A percentile compares a stretch with the other conserved stretches of the same genome.
Evolutionary conservation across 2,888 invertebrate species (phyloP).

Genomic region (Drosophila neutralis): DNA sequence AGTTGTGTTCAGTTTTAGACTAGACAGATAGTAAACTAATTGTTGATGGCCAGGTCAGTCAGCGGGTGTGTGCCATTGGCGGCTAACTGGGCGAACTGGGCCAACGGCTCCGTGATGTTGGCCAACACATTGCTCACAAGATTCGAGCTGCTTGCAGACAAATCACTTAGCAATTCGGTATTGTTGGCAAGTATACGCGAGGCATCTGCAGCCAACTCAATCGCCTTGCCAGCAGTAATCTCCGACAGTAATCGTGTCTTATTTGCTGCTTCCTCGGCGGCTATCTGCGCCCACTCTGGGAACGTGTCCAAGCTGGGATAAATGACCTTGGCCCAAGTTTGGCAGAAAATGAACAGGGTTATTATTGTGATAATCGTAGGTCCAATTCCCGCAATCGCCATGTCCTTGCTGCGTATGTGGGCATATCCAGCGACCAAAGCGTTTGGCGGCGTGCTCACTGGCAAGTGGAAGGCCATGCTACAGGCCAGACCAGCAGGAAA

Average conservation of each 20-base stretch:
- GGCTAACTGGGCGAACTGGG: conserved; percentile 2
- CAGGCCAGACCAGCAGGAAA: conserved; percentile 94
- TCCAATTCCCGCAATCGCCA: conserved; percentile 91
- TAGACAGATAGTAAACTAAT: conserved; percentile 54
- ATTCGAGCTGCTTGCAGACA: conserved; percentile 30
- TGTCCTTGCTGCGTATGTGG: conserved; percentile 91
- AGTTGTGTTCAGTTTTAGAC: conserved; percentile 32
- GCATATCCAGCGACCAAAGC: conserved; percentile 95
- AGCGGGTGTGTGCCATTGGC: conserved; percentile 46
- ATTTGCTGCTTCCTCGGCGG: conserved; percentile 37
- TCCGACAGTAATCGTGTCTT: conserved; percentile 8
- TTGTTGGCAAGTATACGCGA: conserved; percentile 35
- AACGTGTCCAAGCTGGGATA: conserved; percentile 87
- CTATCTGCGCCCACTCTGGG: conserved; percentile 87
- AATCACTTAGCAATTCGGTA: conserved; percentile 30
- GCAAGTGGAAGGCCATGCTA: conserved; percentile 96
- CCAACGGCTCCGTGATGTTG: conserved; percentile 26
- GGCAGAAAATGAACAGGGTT: conserved; percentile 89
- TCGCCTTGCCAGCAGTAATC: conserved; percentile 24
- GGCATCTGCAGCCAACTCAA: conserved; percentile 34
- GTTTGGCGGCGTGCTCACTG: conserved; percentile 97
- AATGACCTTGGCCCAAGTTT: conserved; percentile 90
- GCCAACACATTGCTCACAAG: conserved; percentile 21
- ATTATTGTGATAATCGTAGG: conserved; percentile 91
- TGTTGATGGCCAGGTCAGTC: conserved; percentile 42